Base-by-base conservation (phyloP, 2,797 vertebrate species). In the Macroramphosus scolopax region DNA sequence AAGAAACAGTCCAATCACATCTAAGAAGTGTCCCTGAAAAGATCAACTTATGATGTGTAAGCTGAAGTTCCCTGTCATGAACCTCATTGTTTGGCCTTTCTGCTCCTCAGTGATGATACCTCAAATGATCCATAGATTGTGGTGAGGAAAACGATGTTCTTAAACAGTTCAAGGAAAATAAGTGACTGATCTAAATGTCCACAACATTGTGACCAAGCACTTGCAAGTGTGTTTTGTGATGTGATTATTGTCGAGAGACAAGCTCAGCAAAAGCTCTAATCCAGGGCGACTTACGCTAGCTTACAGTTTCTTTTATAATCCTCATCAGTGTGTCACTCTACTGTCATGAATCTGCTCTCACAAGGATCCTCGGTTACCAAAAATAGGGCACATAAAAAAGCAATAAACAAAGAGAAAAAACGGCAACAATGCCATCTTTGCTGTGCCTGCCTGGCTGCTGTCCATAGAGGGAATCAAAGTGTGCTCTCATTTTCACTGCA, bases 401-500 rank as follows among this genome's bases (percentile, higher is more conserved):
- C 16, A 29, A 51, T 44, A 38, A 7, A 32, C 1, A 45, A 35
- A 16, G 18, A 50, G n/a, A 9, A 8, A 39, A 35, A 49, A 17
- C 25, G 30, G 31, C 17, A 34, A 20, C 26, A 18, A 6, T n/a
- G n/a, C n/a, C n/a, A n/a, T n/a, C n/a, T n/a, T n/a, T n/a, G n/a
- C n/a, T n/a, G n/a, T n/a, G n/a, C n/a, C n/a, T 20, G 40, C 16
- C 26, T 12, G 13, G 49, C 52, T 45, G 24, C 36, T 44, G 56
- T 20, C 37, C 39, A 8, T 17, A 37, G 31, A 25, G 37, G 34
- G 54, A 43, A 59, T 72, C 61, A 77, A 59, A 67, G n/a, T n/a
- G n/a, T n/a, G n/a, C n/a, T 72, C 46, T 65, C 64, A 47, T 50
- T 36, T 62, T 61, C 56, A 75, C 80, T 85, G 83, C 75, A 58